Base-by-base conservation (phyloP, 1,140 invertebrate genomes). In the Ceratina calcarata region DNA sequence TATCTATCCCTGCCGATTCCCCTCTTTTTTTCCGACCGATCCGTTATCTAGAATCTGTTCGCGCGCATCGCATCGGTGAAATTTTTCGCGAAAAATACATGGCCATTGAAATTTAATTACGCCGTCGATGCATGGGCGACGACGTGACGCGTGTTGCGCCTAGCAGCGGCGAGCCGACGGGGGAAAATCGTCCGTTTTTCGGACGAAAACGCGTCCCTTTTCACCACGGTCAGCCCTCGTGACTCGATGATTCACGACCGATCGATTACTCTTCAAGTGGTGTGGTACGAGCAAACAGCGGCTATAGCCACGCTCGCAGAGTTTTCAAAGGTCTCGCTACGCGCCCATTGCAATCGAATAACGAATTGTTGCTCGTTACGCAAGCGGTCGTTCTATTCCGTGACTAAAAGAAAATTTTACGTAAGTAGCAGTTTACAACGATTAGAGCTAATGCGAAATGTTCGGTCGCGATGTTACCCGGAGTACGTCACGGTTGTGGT, bases 101-200 rank as follows among this genome's bases (percentile, higher is more conserved):
- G 16, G 10, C 10, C 12, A 22, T 67, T 27, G 51, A 45, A 55
- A 75, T 75, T 75, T 75, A 67, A 75, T 75, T 67, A 75, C 73
- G 27, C 3, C 10, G 37, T 6, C 37, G 37, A 45, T 45, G 51
- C 16, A 13, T 18, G 32, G 18, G 15, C 27, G 51, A 6, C 10
- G 51, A 69, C 51, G 51, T 55, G 51, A 55, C 67, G 49, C 72
- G 72, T 51, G 27, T 53, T 15, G 24, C 22, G 45, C 72, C 27
- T 1, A 32, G 27, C 27, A 32, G 27, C 27, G 2, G 27, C 7
- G 0, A 12, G 2, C 37, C 37, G 37, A 13, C 8, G 4, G 13
- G n/a, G 4, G 16, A 66, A 37, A 66, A 55, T 75, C 72, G n/a
- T 13, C 49, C 61, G 51, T 32, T 32, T 27, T 24, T 32, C 60